phyloP scores from a whole-genome alignment of 2,113 vertebrate species.

The Catharus minimus region DNA sequence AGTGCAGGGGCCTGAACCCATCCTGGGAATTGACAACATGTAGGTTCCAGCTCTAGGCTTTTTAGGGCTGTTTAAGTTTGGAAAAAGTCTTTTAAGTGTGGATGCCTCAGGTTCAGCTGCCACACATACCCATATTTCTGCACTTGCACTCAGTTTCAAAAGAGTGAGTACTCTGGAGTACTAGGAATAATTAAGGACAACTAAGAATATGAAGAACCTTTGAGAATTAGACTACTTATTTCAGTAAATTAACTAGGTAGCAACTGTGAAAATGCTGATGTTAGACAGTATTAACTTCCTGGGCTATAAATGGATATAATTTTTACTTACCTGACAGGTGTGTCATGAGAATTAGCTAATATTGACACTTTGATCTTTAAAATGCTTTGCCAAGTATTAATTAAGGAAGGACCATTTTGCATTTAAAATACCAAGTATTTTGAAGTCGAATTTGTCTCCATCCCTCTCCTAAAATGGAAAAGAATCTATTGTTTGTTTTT shows the following conservation, averaged over 20 bases:
- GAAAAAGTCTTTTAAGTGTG: not conserved
- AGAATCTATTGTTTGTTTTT: constrained; percentile 10
- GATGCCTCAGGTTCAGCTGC: not conserved
- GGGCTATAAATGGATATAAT: constrained; percentile 43
- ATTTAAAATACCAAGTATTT: constrained; percentile 37
- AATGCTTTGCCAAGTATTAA: constrained; percentile 51
- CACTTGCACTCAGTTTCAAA: not conserved
- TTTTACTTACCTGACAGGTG: constrained; percentile 51
- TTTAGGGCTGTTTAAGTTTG: not conserved
- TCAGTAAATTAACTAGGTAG: constrained; percentile 20
- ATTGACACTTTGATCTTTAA: constrained; percentile 57
- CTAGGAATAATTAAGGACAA: not conserved
- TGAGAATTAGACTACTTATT: constrained; percentile 26
- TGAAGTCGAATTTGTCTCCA: constrained; percentile 9
- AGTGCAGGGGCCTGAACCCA: not conserved
- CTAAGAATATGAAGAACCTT: constrained; percentile 11
- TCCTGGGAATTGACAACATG: not conserved
- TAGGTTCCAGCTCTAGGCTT: not conserved
- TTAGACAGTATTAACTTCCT: constrained; percentile 11
- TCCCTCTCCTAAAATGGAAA: constrained; percentile 19
- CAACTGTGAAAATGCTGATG: constrained; percentile 46
- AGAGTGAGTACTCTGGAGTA: not conserved
- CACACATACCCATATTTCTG: not conserved
- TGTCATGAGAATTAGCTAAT: constrained; percentile 46
- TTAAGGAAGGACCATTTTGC: constrained; percentile 22